These are phyloP conservation scores for Nebria salina DNA, from an alignment of 2,888 invertebrate species.

Conservation along the genomic window DNA sequence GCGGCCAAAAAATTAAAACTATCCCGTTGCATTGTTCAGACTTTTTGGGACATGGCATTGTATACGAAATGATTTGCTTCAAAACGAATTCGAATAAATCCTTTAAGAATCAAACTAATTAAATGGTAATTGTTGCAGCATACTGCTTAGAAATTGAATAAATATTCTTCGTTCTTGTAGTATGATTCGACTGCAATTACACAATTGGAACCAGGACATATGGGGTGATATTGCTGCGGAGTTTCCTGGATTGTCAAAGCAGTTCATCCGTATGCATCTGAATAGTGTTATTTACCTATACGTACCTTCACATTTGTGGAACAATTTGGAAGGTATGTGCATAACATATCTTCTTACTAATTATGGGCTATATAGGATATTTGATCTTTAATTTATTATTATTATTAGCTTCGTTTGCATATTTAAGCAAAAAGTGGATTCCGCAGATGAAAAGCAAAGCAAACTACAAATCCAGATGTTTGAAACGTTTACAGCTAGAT, in stretches of 20 bases:
- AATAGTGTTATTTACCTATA: neutral
- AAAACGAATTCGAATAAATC: neutral
- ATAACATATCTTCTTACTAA: neutral
- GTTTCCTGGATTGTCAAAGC: slow-evolving; percentile 16
- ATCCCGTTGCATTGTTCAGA: neutral
- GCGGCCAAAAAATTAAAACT: slow-evolving; percentile 10
- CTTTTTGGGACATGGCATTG: slow-evolving; percentile 4
- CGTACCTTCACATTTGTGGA: neutral
- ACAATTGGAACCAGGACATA: slow-evolving; percentile 12
- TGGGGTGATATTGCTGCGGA: slow-evolving; percentile 16
- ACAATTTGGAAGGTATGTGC: slow-evolving; percentile 15
- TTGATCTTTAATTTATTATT: no score
- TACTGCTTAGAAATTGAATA: no score
- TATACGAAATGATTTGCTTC: slow-evolving; percentile 25
- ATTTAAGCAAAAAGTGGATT: neutral
- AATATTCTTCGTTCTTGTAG: neutral
- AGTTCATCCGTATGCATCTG: slow-evolving; percentile 8
- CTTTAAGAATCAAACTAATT: slow-evolving; percentile 14
- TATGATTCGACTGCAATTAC: neutral
- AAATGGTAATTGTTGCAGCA: neutral
- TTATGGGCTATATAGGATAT: neutral
- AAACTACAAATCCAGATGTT: neutral
- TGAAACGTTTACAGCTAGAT: neutral
- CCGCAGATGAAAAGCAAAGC: neutral
- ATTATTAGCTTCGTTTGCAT: neutral